Percentiles rank a stretch among this genome's conserved stretches.
phyloP scores from a whole-genome alignment of 2,888 invertebrate genomes.

The Amblyjoppa fuscipennis region DNA sequence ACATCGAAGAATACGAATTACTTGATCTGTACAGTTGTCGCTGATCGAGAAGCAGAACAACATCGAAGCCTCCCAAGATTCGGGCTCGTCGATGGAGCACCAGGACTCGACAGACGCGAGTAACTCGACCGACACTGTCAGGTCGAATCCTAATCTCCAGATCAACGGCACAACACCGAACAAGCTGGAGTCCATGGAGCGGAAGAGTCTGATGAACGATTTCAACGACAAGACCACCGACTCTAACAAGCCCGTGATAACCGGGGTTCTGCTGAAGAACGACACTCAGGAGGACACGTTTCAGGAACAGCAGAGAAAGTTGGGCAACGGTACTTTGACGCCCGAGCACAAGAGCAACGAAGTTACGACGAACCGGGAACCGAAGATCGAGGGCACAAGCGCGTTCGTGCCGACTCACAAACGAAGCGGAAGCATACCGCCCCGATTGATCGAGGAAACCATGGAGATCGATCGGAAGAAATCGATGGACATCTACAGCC shows the following conservation, averaged over 20 bases:
- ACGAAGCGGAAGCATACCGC: constrained; percentile 87
- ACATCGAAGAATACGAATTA: background rate
- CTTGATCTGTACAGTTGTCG: constrained; percentile 69
- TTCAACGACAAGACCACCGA: constrained; percentile 86
- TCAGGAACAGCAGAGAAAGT: constrained; percentile 85
- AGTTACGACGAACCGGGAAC: constrained; percentile 69
- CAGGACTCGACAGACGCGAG: constrained; percentile 81
- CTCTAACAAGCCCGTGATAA: constrained; percentile 89
- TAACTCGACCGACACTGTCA: constrained; percentile 79
- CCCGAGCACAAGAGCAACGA: constrained; percentile 79
- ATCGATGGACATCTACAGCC: constrained; percentile 86
- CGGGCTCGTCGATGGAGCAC: constrained; percentile 79
- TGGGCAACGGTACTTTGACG: constrained; percentile 85
- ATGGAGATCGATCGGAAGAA: constrained; percentile 81
- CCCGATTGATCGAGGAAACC: constrained; percentile 86
- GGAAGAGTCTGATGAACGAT: constrained; percentile 83
- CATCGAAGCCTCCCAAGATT: constrained; percentile 68
- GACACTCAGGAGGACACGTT: constrained; percentile 86
- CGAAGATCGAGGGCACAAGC: constrained; percentile 80
- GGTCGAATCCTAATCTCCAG: constrained; percentile 80
- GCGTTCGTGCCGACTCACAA: constrained; percentile 86
- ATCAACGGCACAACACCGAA: constrained; percentile 79
- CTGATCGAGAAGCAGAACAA: constrained; percentile 74
- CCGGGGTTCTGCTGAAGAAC: constrained; percentile 90
- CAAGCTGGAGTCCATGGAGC: constrained; percentile 76